Evolutionary conservation across 35 echinoderm and acorn worm species (phyloP).

Genomic region (Eucidaris tribuloides): DNA sequence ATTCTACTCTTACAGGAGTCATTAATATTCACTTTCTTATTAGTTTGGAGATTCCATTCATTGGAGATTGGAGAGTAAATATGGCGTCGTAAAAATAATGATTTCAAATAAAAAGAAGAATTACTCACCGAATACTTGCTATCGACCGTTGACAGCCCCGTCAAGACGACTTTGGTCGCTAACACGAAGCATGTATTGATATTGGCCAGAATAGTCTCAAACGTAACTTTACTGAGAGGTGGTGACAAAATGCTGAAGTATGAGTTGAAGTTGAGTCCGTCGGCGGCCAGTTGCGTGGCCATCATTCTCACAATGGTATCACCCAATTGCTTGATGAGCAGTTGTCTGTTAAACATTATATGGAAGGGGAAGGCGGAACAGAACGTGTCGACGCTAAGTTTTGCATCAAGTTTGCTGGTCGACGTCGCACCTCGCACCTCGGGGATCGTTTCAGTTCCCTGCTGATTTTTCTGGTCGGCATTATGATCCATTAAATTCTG

Average conservation of each 20-base stretch:
- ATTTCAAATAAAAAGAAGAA: background rate
- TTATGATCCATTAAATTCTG: too few relatives aligned
- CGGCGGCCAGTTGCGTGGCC: conserved; percentile 36
- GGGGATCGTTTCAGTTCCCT: too few relatives aligned
- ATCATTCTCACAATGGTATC: conserved; percentile 91
- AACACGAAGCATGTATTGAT: conserved; percentile 77
- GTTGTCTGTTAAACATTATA: conserved; percentile 70
- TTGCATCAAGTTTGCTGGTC: conserved; percentile 46
- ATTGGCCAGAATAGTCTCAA: conserved; percentile 78
- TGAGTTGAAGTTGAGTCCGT: conserved; percentile 83
- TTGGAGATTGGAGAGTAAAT: too few relatives aligned
- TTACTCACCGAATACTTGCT: conserved; percentile 33
- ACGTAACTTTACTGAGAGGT: conserved; percentile 56
- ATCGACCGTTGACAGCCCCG: background rate
- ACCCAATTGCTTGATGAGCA: conserved; percentile 78
- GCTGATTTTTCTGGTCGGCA: conserved; percentile 37
- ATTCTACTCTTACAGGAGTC: too few relatives aligned
- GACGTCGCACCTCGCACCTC: too few relatives aligned
- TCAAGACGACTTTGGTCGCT: conserved; percentile 47
- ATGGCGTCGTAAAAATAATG: too few relatives aligned
- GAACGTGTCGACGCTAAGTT: conserved; percentile 63
- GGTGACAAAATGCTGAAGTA: conserved; percentile 77
- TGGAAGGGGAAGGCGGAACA: conserved; percentile 90
- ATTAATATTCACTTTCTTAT: too few relatives aligned
- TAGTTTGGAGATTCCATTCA: too few relatives aligned